Evolutionary conservation across 2,888 invertebrate species (phyloP), one percentile per base, ranked within the genome.

Genomic region (Prosopocoilus inquinatus): DNA sequence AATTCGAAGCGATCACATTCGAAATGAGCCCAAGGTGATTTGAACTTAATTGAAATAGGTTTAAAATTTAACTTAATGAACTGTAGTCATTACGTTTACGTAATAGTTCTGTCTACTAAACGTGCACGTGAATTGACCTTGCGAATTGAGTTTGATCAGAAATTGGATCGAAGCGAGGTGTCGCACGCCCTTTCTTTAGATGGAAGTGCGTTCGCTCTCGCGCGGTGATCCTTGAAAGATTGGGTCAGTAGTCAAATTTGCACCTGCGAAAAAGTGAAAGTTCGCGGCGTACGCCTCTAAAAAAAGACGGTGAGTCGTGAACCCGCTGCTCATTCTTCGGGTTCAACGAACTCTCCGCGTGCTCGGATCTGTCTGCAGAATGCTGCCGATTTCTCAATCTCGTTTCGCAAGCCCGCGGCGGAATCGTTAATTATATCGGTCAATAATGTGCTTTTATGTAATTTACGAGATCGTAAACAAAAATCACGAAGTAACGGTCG

Each of bases 241-340:
- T 64, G 55, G 64, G 63, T 63, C 64, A 65, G 62, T 64, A 60
- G 63, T 64, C 60, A 70, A 70, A 73, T 73, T 73, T 67, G 71
- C 68, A 71, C 69, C 70, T 71, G 73, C 69, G 65, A 76, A 74
- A 75, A 77, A 77, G 75, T 76, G 76, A 76, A 76, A 77, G 75
- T 72, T 61, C 45, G 39, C 16, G 33, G 41, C 55, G 63, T 64
- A 63, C 67, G 68, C 69, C 69, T 70, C 72, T 72, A 72, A 73
- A 68, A 68, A 61, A 66, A 20, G 12, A 11, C 51, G 54, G 58
- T 66, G 74, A 70, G 72, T 72, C 65, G 66, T 71, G 73, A 74
- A 71, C 73, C 67, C 56, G 59, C 57, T 41, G 9, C 41, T n/a
- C 41, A 16, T 13, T 15, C 12, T 9, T 9, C 41, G 41, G 16